phyloP scores from a whole-genome alignment of 2,888 invertebrate genomes.

The Thelaira solivaga region DNA sequence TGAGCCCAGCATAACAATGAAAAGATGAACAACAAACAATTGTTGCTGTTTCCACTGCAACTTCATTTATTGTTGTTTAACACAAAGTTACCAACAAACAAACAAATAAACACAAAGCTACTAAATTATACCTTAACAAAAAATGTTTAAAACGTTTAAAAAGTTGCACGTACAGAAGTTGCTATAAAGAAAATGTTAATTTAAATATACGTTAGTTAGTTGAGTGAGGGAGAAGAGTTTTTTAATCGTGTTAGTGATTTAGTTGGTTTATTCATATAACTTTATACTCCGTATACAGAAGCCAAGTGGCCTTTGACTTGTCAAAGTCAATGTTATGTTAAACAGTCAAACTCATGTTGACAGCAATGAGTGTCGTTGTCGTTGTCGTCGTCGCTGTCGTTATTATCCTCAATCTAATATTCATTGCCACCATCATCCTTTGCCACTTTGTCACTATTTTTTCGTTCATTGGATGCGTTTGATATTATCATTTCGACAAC shows the following conservation, averaged over 20 bases:
- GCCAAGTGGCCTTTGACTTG: conserved; percentile 65
- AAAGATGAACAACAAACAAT: conserved; percentile 38
- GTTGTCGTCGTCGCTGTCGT: conserved; percentile 33
- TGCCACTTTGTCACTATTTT: neutral
- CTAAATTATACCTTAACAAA: conserved; percentile 29
- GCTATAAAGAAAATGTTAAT: conserved; percentile 14
- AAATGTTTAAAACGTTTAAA: no score
- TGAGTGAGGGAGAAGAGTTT: conserved; percentile 27
- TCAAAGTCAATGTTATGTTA: conserved; percentile 64
- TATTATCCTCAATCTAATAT: neutral
- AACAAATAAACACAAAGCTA: neutral
- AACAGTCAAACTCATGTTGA: conserved; percentile 59
- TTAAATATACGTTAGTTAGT: no score
- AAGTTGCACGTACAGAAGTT: neutral
- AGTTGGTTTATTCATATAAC: no score
- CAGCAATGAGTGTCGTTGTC: conserved; percentile 59
- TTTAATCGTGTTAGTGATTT: conserved; percentile 9
- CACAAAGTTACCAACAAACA: conserved; percentile 13
- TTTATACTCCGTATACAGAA: conserved; percentile 51
- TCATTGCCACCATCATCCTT: conserved; percentile 4
- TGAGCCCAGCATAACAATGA: conserved; percentile 26
- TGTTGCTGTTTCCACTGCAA: conserved; percentile 22
- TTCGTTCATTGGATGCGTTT: conserved; percentile 22
- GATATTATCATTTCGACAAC: conserved; percentile 55
- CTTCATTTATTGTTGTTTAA: neutral